Percentiles rank a stretch among this genome's conserved stretches.
Conservation (phyloP, 2,113 vertebrate genomes). For the Procavia capensis region DNA sequence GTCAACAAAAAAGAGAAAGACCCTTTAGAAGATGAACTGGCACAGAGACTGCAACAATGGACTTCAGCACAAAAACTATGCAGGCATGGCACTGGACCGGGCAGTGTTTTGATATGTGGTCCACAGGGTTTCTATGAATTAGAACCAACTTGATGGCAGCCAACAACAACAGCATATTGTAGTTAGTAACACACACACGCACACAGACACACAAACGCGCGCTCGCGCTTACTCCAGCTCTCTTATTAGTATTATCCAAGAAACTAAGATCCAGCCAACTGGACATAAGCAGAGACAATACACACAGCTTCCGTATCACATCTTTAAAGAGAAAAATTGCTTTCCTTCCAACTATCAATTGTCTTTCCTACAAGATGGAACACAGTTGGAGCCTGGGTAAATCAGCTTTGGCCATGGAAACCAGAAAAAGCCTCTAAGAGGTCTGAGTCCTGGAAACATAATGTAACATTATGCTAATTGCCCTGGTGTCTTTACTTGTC, state of each 20-base stretch:
- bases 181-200: not conserved
- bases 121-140: too few relatives aligned
- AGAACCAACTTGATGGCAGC: too few relatives aligned
- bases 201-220: too few relatives aligned
- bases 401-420: not conserved
- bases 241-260: not conserved
- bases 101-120: too few relatives aligned
- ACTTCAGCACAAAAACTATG: too few relatives aligned
- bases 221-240: not conserved
- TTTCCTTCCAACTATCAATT: not conserved
- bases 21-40: too few relatives aligned
- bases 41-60: too few relatives aligned
- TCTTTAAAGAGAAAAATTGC: not conserved
- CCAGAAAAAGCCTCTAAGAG: not conserved
- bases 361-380: not conserved
- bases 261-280: not conserved
- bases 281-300: not conserved
- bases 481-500: not conserved
- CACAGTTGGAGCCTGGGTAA: not conserved
- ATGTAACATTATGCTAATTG: not conserved
- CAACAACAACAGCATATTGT: too few relatives aligned
- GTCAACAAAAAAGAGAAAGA: too few relatives aligned
- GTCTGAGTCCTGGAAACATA: not conserved
- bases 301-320: not conserved
- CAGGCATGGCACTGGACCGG: too few relatives aligned